These are phyloP conservation scores for Nestor notabilis DNA, from an alignment of 2,113 vertebrate species.

Conservation along the genomic window DNA sequence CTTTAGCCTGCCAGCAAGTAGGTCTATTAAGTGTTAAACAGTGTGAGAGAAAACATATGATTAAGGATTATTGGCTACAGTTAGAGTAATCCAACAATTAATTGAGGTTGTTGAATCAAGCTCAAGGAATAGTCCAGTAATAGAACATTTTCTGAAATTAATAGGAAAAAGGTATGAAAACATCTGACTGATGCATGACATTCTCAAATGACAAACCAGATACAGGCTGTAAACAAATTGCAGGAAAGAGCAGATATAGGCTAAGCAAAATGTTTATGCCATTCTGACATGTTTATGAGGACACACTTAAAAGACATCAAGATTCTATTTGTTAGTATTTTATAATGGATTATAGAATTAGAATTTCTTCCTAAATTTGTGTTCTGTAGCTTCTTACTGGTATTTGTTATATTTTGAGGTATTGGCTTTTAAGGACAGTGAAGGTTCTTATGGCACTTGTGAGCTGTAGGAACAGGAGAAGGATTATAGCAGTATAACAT, in stretches of 20 bases:
- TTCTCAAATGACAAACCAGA: not conserved
- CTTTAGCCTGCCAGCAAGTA: not conserved
- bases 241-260: not conserved
- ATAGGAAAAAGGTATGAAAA: not conserved
- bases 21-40: constrained; percentile 43
- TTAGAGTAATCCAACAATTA: constrained; percentile 22
- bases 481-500: not conserved
- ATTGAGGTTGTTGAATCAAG: constrained; percentile 12
- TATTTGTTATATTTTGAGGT: not conserved
- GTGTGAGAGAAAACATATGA: constrained; percentile 29
- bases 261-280: not conserved
- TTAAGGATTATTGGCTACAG: constrained; percentile 18
- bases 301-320: not conserved
- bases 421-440: not conserved
- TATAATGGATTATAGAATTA: not conserved
- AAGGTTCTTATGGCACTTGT: not conserved
- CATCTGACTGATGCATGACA: not conserved
- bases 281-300: not conserved
- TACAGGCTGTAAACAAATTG: not conserved
- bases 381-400: not conserved
- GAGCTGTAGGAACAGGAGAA: not conserved
- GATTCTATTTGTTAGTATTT: not conserved
- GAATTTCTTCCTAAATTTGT: not conserved
- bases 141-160: constrained; percentile 22
- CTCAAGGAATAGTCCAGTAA: not conserved